Percentiles rank a stretch among this genome's conserved stretches.
phyloP scores from a whole-genome alignment of 92 coral and sea anemone species.

The Epizoanthus illoricatus region DNA sequence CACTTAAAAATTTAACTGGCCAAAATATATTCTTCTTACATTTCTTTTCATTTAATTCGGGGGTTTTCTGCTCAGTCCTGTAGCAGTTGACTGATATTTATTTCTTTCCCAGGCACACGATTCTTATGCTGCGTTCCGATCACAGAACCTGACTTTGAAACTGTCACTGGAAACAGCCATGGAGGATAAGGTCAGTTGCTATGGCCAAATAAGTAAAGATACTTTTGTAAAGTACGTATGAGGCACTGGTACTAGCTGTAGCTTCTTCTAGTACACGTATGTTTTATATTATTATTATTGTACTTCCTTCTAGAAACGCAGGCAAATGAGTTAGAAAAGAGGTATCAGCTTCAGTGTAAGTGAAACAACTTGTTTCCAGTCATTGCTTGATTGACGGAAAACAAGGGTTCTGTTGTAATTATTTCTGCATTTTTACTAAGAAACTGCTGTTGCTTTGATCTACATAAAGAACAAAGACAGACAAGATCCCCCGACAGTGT shows the following conservation, averaged over 20 bases:
- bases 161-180: conserved; percentile 86
- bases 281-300: too few species aligned
- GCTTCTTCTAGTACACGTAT: neutral
- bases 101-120: conserved; percentile 71
- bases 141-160: conserved; percentile 83
- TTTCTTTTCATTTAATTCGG: neutral
- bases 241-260: neutral
- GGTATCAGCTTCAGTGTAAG: too few species aligned
- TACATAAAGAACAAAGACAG: conserved; percentile 46
- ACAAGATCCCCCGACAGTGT: conserved; percentile 83
- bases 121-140: conserved; percentile 91
- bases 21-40: too few species aligned
- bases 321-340: too few species aligned
- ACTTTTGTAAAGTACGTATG: neutral
- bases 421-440: too few species aligned
- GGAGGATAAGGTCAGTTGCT: conserved; percentile 66
- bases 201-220: neutral
- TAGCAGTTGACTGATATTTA: neutral
- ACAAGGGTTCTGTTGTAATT: too few species aligned
- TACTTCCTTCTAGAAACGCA: too few species aligned
- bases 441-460: neutral
- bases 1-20: too few species aligned
- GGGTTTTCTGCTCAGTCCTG: neutral
- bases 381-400: too few species aligned
- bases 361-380: too few species aligned